These are phyloP conservation scores for Euglossa dilemma DNA, from an alignment of 1,140 invertebrate genomes.

Conservation along the genomic window DNA sequence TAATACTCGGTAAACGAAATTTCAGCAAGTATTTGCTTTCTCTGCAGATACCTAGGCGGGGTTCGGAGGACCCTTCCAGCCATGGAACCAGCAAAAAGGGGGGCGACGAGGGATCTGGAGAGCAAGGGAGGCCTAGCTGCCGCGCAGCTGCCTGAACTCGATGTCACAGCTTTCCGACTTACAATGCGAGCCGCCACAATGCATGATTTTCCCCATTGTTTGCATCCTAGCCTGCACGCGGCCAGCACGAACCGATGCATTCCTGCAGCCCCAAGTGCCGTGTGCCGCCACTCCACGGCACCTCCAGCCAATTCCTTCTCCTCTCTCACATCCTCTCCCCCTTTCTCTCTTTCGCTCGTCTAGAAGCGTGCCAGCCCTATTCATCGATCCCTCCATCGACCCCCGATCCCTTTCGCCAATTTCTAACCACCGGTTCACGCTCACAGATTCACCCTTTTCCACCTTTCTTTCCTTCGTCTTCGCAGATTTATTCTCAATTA, in stretches of 20 bases:
- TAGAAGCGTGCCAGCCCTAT: not conserved
- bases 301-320: conserved; percentile 36
- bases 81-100: conserved; percentile 51
- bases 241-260: conserved; percentile 61
- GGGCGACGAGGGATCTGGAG: conserved; percentile 16
- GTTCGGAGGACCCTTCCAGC: conserved; percentile 55
- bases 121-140: conserved; percentile 41
- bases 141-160: conserved; percentile 76
- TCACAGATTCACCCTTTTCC: too few species aligned
- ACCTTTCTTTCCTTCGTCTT: too few species aligned
- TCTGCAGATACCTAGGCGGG: conserved; percentile 29
- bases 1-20: conserved; percentile 60
- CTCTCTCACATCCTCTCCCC: not conserved
- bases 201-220: conserved; percentile 80
- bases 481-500: too few species aligned
- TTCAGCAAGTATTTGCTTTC: conserved; percentile 59
- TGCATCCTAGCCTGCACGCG: conserved; percentile 71
- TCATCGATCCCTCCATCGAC: conserved; percentile 5
- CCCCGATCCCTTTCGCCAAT: not conserved
- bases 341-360: too few species aligned
- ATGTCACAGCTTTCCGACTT: conserved; percentile 79
- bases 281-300: conserved; percentile 43
- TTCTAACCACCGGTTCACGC: not conserved
- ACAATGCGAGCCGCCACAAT: conserved; percentile 77
- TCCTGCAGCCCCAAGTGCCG: conserved; percentile 46